Conservation (phyloP, 2,113 vertebrate species). For the Syrrhaptes paradoxus region DNA sequence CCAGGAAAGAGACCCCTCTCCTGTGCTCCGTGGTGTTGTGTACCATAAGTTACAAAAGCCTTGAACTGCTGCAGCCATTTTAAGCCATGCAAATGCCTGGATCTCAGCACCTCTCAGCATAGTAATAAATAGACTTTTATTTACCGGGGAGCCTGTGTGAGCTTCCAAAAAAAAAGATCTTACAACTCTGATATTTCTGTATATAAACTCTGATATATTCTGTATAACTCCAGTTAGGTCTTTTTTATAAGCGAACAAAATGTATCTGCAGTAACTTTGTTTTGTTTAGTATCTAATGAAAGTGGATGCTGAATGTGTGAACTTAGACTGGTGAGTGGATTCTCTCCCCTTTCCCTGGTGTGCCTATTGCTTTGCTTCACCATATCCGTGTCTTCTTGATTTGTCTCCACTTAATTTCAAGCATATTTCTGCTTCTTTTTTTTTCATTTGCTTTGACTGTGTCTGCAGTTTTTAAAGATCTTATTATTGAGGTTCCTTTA, state of each 20-base stretch:
- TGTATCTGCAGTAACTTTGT: not conserved
- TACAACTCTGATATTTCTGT: not conserved
- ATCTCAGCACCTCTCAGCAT: not conserved
- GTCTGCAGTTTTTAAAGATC: slow-evolving; percentile 18
- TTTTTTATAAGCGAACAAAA: not conserved
- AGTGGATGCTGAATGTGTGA: not conserved
- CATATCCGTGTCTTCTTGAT: not conserved
- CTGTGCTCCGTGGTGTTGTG: not conserved
- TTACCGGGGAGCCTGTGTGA: not conserved
- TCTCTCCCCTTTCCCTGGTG: not conserved
- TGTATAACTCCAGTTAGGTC: not conserved
- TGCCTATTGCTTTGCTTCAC: not conserved
- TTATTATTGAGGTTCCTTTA: slow-evolving; percentile 27
- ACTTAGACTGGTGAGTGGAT: not conserved
- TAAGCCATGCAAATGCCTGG: slow-evolving; percentile 12
- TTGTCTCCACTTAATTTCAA: not conserved
- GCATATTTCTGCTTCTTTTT: not conserved
- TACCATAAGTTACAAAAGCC: not conserved
- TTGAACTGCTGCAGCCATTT: slow-evolving; percentile 52
- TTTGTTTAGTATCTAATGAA: not conserved
- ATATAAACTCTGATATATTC: not conserved
- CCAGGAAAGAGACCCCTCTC: slow-evolving; percentile 30
- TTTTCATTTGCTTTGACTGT: not conserved
- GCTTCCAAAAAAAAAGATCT: not conserved
- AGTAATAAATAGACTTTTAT: not conserved